Percentiles rank a stretch among this genome's conserved stretches.
phyloP scores from a whole-genome alignment of 2,797 vertebrate genomes.

The Helicolenus hilgendorfi region DNA sequence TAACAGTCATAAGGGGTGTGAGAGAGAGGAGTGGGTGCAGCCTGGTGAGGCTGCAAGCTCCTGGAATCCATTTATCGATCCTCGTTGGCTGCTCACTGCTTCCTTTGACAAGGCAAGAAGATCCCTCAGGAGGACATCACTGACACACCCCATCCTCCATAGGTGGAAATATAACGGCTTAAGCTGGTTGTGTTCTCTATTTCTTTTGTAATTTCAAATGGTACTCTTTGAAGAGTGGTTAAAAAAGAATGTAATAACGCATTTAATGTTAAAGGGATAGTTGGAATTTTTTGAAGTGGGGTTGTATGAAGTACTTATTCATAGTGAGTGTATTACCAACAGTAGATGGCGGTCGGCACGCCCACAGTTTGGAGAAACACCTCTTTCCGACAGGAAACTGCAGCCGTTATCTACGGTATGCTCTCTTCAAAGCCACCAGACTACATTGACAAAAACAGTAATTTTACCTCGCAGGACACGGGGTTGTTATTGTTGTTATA shows the following conservation, averaged over 20 bases:
- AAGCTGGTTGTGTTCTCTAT: not conserved
- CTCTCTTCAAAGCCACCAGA: not conserved
- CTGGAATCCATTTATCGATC: conserved; percentile 74
- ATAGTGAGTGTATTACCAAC: not conserved
- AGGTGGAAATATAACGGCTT: not conserved
- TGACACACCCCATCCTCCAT: not conserved
- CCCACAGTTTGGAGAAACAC: no score
- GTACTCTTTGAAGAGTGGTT: not conserved
- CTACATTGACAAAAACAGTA: not conserved
- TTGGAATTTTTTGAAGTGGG: not conserved
- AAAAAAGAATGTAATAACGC: not conserved
- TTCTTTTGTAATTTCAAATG: not conserved
- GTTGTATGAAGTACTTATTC: not conserved
- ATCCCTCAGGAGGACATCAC: conserved; percentile 46
- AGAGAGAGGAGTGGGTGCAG: conserved; percentile 19
- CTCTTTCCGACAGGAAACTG: not conserved
- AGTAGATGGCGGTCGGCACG: no score
- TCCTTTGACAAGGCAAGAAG: conserved; percentile 58
- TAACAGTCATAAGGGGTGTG: conserved; percentile 49
- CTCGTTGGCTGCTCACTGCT: conserved; percentile 44
- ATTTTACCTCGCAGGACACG: not conserved
- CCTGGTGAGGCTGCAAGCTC: conserved; percentile 28
- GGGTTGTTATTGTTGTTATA: no score
- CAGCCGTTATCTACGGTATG: not conserved
- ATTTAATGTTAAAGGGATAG: not conserved